These are phyloP conservation scores for Phenganax subtilis DNA, from an alignment of 92 coral and sea anemone genomes.

Conservation along the genomic window DNA sequence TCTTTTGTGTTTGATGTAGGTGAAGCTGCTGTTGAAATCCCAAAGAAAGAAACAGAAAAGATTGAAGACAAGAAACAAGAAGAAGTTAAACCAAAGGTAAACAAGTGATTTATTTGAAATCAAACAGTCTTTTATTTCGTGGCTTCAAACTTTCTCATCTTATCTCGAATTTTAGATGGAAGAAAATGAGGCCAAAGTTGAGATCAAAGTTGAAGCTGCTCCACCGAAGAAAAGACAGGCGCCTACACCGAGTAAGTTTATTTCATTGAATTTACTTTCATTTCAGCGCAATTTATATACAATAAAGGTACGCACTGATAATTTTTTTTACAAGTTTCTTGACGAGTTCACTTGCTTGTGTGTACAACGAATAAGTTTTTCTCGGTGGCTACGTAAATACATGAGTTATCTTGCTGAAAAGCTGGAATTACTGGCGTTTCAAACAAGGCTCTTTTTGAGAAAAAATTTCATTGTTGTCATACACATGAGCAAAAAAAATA, in stretches of 20 bases:
- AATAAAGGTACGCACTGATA: background rate
- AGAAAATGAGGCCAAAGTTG: background rate
- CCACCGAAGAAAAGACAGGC: slow-evolving; percentile 18
- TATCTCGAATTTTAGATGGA: background rate
- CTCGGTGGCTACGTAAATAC: no score
- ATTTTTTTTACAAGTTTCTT: no score
- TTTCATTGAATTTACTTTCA: background rate
- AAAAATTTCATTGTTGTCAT: no score
- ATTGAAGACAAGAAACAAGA: slow-evolving; percentile 20
- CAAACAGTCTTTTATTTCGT: slow-evolving; percentile 1
- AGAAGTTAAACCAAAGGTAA: slow-evolving; percentile 25
- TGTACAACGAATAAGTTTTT: no score
- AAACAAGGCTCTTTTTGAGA: no score
- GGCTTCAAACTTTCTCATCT: background rate
- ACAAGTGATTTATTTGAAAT: background rate
- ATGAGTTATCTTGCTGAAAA: no score
- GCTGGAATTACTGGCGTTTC: no score
- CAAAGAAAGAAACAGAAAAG: slow-evolving; percentile 27
- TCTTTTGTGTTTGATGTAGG: background rate
- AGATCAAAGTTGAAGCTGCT: background rate
- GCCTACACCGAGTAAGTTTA: slow-evolving; percentile 5
- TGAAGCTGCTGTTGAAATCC: slow-evolving; percentile 31
- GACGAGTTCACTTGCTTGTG: no score
- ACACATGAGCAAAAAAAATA: no score
- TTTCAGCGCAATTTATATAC: background rate